Conservation (phyloP, 2,113 vertebrate genomes). For the Lophotis ruficrista region DNA sequence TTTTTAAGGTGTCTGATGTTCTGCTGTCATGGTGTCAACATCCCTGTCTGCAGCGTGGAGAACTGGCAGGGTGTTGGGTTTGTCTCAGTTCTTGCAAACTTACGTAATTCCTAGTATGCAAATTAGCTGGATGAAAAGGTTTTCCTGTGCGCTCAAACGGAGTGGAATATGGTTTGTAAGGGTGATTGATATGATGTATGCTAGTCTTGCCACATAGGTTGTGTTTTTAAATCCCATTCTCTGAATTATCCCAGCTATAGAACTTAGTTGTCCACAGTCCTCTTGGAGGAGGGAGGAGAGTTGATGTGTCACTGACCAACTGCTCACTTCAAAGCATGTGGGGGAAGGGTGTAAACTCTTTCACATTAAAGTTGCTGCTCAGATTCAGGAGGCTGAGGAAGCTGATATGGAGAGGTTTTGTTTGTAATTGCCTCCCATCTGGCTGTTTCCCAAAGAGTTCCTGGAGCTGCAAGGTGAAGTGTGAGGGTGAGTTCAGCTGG, state of each 20-base stretch:
- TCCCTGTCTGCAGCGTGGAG: neutral
- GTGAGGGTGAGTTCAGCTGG: neutral
- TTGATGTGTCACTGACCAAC: neutral
- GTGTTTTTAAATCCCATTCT: neutral
- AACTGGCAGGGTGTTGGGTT: neutral
- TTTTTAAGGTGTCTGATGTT: neutral
- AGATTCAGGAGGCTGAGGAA: neutral
- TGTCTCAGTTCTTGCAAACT: neutral
- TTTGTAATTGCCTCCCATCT: neutral
- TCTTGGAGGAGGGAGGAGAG: neutral
- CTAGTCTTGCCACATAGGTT: neutral
- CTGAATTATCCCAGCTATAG: neutral
- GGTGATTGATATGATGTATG: accelerated
- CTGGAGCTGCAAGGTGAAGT: neutral
- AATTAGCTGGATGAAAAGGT: neutral
- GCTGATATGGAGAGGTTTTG: neutral
- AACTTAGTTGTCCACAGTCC: neutral
- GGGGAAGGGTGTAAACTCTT: neutral
- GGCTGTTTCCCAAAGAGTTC: neutral
- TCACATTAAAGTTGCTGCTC: neutral
- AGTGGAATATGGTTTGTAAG: neutral
- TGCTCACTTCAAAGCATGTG: neutral
- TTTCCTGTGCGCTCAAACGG: neutral
- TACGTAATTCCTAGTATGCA: accelerated
- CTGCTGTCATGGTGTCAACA: accelerated